A percentile compares a stretch with the other conserved stretches of the same genome.
Conservation (phyloP, 2,113 vertebrate species). For the Engystomops pustulosus region DNA sequence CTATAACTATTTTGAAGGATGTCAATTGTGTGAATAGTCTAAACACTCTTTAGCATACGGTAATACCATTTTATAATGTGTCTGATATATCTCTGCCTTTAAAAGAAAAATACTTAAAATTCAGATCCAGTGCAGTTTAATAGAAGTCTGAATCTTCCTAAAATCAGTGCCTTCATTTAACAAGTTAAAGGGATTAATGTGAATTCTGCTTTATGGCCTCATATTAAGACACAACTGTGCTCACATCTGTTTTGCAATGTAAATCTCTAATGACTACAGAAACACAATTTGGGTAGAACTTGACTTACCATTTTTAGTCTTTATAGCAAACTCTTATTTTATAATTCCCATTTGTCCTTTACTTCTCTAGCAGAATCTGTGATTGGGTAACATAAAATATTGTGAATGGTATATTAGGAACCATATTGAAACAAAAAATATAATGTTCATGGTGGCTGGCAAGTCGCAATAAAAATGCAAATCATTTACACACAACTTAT, state of each 20-base stretch:
- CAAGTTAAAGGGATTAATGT: slow-evolving; percentile 47
- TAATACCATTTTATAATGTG: too few species aligned
- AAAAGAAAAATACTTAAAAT: slow-evolving; percentile 11
- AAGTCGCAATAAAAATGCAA: background rate
- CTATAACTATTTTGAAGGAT: too few species aligned
- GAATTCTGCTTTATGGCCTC: slow-evolving; percentile 27
- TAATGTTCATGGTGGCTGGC: background rate
- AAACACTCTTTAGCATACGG: too few species aligned
- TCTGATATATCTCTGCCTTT: background rate
- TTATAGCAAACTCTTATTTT: slow-evolving; percentile 16
- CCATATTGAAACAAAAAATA: background rate
- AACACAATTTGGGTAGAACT: slow-evolving; percentile 6
- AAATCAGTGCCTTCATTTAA: slow-evolving; percentile 36
- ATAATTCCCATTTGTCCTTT: slow-evolving; percentile 5
- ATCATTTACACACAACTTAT: background rate
- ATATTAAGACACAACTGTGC: slow-evolving; percentile 54
- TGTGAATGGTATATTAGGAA: background rate
- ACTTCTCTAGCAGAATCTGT: background rate
- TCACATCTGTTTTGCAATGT: slow-evolving; percentile 43
- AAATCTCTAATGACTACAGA: slow-evolving; percentile 8
- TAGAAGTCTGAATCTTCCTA: slow-evolving; percentile 3
- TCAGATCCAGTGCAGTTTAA: slow-evolving; percentile 8
- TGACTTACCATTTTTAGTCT: background rate
- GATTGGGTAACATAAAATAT: slow-evolving; percentile 8
- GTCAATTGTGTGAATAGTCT: too few species aligned